Base-by-base conservation (phyloP, 2,113 vertebrate genomes). In the Nothocercus nigrocapillus region DNA sequence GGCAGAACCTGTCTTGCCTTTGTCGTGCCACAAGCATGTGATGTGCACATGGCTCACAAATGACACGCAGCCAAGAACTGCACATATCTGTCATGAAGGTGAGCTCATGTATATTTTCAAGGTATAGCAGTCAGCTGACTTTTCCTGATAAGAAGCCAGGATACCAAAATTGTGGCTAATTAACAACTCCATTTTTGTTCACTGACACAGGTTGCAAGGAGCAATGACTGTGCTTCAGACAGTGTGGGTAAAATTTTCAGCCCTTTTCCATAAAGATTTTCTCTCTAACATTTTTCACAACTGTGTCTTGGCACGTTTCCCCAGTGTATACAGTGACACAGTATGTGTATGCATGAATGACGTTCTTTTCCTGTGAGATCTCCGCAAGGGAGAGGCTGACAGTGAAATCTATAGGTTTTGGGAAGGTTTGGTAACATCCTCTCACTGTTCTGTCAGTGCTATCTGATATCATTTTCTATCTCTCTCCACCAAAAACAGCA, bases 1-100 rank as follows among this genome's bases (percentile, higher is more conserved):
- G 78, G 59, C 89, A 92, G 82, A 51, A 49, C 54, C 58, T 2
- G 9, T 85, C 91, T 66, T 91, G 78, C 75, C 75, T 95, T 97
- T 95, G 94, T 96, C 94, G 94, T 91, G 87, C 94, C 93, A 77
- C 67, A 36, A 73, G 89, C 95, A 96, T 91, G 94, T 96, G 96
- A 96, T 22, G 27, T 32, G 75, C 94, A 95, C 87, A 28, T 70
- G 93, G 87, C 95, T 94, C 84, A 66, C 53, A 53, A 58, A 27
- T 32, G 94, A 85, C 81, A 92, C 38, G 12, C 1, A 2, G 80
- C 61, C 80, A 59, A 27, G 9, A 78, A 76, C 45, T 4, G 12
- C 12, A 36, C 1, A 0, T 32, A 67, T 59, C 83, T 76, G 84
- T 59, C 72, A n/a, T 58, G 61, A 78, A 92, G 62, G 84, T 68